These are phyloP conservation scores for Molorchus minor DNA, from an alignment of 2,888 invertebrate genomes.

Conservation along the genomic window DNA sequence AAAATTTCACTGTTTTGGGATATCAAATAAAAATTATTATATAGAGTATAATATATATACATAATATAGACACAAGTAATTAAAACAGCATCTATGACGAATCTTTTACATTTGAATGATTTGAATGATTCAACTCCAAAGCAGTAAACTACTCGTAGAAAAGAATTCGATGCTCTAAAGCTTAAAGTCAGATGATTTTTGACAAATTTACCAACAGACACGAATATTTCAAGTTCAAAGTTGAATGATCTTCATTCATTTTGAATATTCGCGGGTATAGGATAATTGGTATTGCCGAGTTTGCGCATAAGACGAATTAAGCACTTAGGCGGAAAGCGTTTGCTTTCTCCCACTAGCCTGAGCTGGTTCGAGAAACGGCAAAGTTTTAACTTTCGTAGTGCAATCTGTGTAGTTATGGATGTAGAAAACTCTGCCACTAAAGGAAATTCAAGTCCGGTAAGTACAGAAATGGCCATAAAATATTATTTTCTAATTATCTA, in stretches of 20 bases:
- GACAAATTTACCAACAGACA: too few species aligned
- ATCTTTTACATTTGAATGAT: too few species aligned
- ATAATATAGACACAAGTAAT: too few species aligned
- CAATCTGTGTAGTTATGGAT: slow-evolving; percentile 71
- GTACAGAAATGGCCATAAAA: slow-evolving; percentile 60
- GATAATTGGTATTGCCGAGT: slow-evolving; percentile 60
- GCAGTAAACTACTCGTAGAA: too few species aligned
- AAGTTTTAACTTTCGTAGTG: slow-evolving; percentile 45
- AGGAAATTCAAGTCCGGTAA: slow-evolving; percentile 70
- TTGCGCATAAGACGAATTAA: slow-evolving; percentile 70
- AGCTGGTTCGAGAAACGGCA: slow-evolving; percentile 40
- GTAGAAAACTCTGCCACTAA: slow-evolving; percentile 71
- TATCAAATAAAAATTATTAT: too few species aligned
- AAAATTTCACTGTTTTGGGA: too few species aligned
- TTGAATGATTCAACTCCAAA: too few species aligned
- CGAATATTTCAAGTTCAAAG: slow-evolving; percentile 32
- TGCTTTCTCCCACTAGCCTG: slow-evolving; percentile 42
- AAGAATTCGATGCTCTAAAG: too few species aligned
- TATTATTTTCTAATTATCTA: slow-evolving; percentile 40
- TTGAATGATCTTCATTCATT: slow-evolving; percentile 29
- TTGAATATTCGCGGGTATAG: slow-evolving; percentile 44
- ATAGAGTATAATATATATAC: too few species aligned
- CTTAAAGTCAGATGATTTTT: slow-evolving; percentile 28
- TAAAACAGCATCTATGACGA: too few species aligned
- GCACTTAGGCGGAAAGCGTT: slow-evolving; percentile 66